Base-by-base conservation (phyloP, 2,113 vertebrate genomes). In the Phoenicopterus ruber region DNA sequence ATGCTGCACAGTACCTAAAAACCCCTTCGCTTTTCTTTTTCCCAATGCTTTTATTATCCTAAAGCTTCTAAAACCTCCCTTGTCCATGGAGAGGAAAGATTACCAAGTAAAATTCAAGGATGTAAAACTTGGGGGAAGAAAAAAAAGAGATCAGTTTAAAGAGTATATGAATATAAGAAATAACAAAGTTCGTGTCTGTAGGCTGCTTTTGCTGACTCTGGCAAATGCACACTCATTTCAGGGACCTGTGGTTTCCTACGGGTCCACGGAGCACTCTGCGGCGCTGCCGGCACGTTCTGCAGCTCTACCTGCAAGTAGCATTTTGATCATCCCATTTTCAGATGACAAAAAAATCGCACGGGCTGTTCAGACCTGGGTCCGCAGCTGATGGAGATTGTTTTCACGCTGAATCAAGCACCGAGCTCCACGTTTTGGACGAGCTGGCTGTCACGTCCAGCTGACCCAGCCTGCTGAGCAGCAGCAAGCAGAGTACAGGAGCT, bases 221-320 rank as follows among this genome's bases (percentile, higher is more conserved):
- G 80, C 28, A 29, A 31, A 31, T 3, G 5, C 26, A 7, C 3
- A 5, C 31, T 70, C 25, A 1, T 69, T 79, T 57, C 46, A 29
- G 84, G 67, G 79, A 49, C 4, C 58, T 72, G 66, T 34, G 61
- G 62, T 85, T 92, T 91, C 66, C 78, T 54, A 28, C 3, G 1
- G 40, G 44, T 38, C 58, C 42, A 13, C 9, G 1, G 57, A 74
- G 63, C 12, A 3, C 77, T 28, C 63, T 65, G 82, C 59, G 31
- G 62, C 7, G 0, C 78, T 21, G 36, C 89, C 3, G 1, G 1
- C 46, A 9, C 0, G 0, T 38, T n/a, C 54, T 16, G 71, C 1
- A 0, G 26, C n/a, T 44, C 28, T 69, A 12, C 46, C 50, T 80
- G 76, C 58, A 57, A 92, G 46, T 55, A 70, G 63, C 76, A 4